A percentile compares a stretch with the other conserved stretches of the same genome.
phyloP scores from a whole-genome alignment of 2,888 invertebrate species.

The Hemaris fuciformis region DNA sequence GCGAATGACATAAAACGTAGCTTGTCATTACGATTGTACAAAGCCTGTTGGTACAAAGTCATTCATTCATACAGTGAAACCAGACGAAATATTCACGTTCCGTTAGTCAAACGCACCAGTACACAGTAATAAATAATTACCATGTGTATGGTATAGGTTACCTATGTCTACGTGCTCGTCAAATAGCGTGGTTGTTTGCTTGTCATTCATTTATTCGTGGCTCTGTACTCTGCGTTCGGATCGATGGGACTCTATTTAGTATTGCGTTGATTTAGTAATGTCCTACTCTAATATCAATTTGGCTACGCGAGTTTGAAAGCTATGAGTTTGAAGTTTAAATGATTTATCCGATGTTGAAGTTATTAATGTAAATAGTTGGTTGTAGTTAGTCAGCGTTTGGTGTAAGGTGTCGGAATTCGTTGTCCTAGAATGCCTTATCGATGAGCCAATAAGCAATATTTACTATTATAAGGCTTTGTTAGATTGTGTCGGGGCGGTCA shows the following conservation, averaged over 20 bases:
- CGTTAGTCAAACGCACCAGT: constrained; percentile 57
- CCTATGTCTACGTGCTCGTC: constrained; percentile 13
- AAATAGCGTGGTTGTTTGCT: constrained; percentile 10
- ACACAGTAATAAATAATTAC: constrained; percentile 29
- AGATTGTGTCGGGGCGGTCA: constrained; percentile 28
- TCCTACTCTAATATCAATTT: background rate
- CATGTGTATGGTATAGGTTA: constrained; percentile 3
- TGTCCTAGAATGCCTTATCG: constrained; percentile 13
- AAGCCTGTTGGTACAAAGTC: constrained; percentile 44
- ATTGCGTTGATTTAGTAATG: background rate
- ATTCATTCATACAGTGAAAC: constrained; percentile 53
- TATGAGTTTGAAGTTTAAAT: background rate
- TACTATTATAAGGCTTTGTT: constrained; percentile 31
- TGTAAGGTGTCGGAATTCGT: background rate
- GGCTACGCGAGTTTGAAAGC: background rate
- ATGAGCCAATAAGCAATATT: constrained; percentile 27
- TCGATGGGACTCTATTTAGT: background rate
- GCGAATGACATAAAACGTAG: constrained; percentile 15
- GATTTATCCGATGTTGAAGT: background rate
- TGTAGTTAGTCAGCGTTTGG: background rate
- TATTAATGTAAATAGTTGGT: background rate
- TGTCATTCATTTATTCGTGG: constrained; percentile 18
- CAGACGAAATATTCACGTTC: constrained; percentile 62
- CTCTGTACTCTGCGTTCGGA: background rate
- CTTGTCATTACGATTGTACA: constrained; percentile 28